Percentiles rank a stretch among this genome's conserved stretches.
phyloP scores from a whole-genome alignment of 2,113 vertebrate genomes.

The Periophthalmodon schlosseri region DNA sequence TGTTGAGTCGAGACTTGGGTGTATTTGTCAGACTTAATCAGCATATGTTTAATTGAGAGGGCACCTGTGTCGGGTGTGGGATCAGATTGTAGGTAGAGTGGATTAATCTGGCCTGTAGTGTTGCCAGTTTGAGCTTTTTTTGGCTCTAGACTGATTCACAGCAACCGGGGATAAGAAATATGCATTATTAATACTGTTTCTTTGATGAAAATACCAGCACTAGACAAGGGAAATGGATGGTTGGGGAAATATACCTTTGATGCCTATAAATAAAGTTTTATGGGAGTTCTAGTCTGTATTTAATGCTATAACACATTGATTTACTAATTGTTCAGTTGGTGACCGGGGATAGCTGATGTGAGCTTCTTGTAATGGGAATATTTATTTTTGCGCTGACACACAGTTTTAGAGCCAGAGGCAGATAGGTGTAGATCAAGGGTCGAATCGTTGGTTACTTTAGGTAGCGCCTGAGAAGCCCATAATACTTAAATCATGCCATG shows the following conservation, averaged over 20 bases:
- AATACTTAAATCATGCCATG: not conserved
- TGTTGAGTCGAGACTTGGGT: conserved; percentile 15
- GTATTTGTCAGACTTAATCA: conserved; percentile 7
- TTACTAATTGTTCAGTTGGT: not conserved
- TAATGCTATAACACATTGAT: not conserved
- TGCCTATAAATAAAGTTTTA: too few species aligned
- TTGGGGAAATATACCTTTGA: not conserved
- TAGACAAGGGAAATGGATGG: not conserved
- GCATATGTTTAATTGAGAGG: conserved; percentile 50
- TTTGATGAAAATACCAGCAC: not conserved
- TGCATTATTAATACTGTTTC: conserved; percentile 3
- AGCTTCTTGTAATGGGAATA: not conserved
- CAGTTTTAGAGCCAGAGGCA: not conserved
- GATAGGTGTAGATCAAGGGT: not conserved
- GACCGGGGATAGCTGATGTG: not conserved
- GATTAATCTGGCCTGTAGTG: conserved; percentile 22
- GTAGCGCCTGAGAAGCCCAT: not conserved
- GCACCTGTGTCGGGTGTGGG: conserved; percentile 25
- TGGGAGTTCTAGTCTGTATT: too few species aligned
- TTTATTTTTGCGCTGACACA: not conserved
- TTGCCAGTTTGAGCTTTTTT: conserved; percentile 3
- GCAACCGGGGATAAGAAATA: not conserved
- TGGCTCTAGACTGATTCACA: not conserved
- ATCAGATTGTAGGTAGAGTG: conserved; percentile 43
- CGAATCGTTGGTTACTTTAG: not conserved